Conservation (phyloP, 2,113 vertebrate genomes). For the Thalassarche chlororhynchos region DNA sequence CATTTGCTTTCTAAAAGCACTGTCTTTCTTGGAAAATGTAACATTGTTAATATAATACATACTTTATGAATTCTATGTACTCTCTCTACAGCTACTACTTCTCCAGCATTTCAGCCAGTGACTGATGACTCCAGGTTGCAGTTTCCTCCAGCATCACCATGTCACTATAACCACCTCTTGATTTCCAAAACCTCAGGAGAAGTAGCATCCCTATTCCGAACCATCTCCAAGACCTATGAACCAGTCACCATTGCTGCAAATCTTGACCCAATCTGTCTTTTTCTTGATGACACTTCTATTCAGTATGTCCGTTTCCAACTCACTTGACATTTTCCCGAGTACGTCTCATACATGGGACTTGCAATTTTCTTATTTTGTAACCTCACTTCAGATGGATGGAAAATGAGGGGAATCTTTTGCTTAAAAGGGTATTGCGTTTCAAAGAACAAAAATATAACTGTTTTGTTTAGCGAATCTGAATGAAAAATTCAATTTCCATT, state of each 20-base stretch:
- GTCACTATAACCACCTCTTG: background rate
- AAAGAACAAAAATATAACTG: background rate
- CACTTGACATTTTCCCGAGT: background rate
- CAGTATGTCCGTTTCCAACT: background rate
- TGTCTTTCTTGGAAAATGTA: background rate
- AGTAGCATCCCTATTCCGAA: background rate
- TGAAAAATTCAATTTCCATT: background rate
- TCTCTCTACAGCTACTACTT: background rate
- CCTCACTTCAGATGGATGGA: background rate
- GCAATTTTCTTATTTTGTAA: background rate
- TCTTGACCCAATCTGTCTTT: background rate
- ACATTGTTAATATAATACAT: background rate
- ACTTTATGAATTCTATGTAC: background rate
- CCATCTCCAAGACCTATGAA: background rate
- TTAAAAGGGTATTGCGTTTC: background rate
- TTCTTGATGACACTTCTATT: background rate
- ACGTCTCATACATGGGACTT: background rate
- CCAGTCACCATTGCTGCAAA: background rate
- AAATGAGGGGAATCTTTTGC: background rate
- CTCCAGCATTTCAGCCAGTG: background rate
- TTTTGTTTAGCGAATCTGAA: background rate
- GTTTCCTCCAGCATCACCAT: background rate
- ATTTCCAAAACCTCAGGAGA: background rate
- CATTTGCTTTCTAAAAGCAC: background rate
- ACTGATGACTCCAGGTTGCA: background rate